These are phyloP conservation scores for Apistogramma diplotaenia DNA, from an alignment of 2,113 vertebrate genomes.

Conservation along the genomic window DNA sequence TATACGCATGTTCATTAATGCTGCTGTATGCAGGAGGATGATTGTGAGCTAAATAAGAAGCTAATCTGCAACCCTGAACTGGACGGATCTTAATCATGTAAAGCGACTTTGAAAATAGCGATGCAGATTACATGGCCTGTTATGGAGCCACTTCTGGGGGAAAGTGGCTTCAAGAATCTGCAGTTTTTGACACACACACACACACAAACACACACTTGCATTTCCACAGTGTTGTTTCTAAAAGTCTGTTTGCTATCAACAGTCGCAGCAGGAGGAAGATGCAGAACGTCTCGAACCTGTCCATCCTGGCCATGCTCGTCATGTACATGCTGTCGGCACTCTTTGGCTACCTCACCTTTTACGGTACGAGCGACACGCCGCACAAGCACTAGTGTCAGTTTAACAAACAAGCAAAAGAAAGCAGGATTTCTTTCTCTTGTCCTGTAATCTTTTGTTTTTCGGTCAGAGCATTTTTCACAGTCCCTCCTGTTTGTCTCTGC, in stretches of 20 bases:
- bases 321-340: slow-evolving; percentile 95
- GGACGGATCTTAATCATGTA: too few species aligned
- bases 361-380: slow-evolving; percentile 75
- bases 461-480: background rate
- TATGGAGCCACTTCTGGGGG: background rate
- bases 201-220: too few species aligned
- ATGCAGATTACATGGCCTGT: background rate
- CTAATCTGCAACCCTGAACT: too few species aligned
- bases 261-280: slow-evolving; percentile 89
- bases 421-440: too few species aligned
- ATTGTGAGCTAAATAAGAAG: background rate
- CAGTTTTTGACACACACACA: background rate
- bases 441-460: too few species aligned
- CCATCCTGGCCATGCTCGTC: slow-evolving; percentile 90
- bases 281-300: slow-evolving; percentile 93
- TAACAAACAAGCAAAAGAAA: too few species aligned
- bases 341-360: slow-evolving; percentile 96
- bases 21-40: background rate
- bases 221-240: background rate
- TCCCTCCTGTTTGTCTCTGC: background rate
- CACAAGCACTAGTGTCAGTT: background rate
- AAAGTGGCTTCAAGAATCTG: background rate
- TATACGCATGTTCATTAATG: background rate
- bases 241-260: background rate
- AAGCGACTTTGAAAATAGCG: background rate